Conservation (phyloP, 2,113 vertebrate species). For the Lepidothrix coronata region DNA sequence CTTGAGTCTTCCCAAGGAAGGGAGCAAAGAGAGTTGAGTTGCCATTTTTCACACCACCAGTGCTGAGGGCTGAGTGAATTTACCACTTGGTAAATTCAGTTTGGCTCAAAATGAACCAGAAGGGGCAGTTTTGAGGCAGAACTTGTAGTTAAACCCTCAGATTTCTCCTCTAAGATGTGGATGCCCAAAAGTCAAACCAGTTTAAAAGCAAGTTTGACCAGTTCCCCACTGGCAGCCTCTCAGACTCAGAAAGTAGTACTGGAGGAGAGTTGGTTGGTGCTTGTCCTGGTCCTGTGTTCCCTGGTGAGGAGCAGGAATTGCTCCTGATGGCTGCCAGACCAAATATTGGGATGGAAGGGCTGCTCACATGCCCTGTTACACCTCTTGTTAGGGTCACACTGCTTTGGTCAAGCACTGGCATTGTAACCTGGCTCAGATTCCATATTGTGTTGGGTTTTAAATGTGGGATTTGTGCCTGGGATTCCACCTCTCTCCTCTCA, state of each 20-base stretch:
- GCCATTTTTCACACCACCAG: background rate
- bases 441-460: rapidly evolving
- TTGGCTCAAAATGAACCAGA: background rate
- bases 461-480: background rate
- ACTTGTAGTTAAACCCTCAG: background rate
- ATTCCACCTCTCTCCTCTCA: background rate
- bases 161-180: background rate
- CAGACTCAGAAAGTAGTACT: background rate
- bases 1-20: background rate
- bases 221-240: background rate
- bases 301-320: background rate
- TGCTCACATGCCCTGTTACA: background rate
- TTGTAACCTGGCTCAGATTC: background rate
- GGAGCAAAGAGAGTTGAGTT: background rate
- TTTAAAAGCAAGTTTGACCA: background rate
- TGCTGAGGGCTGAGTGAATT: background rate
- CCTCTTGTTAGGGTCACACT: background rate
- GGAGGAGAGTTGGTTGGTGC: background rate
- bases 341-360: background rate
- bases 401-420: background rate
- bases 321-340: background rate
- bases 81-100: background rate
- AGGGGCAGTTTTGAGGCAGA: background rate
- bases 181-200: background rate
- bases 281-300: background rate